Evolutionary conservation across 2,113 vertebrate species (phyloP).

Genomic region (Pachypanchax playfairii): DNA sequence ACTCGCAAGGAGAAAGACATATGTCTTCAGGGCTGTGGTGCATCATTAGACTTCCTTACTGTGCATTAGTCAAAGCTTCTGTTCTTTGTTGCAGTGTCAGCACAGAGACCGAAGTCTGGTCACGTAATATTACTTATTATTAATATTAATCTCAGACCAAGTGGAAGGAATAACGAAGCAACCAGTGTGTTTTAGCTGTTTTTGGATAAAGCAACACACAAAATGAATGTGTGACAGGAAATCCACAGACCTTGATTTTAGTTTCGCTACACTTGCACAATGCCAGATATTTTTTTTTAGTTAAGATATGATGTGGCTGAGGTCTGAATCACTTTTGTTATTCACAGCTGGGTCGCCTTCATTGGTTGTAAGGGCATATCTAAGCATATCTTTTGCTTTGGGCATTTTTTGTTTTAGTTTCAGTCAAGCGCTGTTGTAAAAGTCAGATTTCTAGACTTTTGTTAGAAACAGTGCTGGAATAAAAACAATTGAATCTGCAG

Average conservation of each 20-base stretch:
- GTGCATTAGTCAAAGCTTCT: conserved; percentile 8
- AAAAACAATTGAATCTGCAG: no score
- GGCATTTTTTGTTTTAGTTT: no score
- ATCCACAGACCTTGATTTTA: conserved; percentile 38
- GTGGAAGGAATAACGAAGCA: conserved; percentile 66
- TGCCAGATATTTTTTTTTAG: conserved; percentile 22
- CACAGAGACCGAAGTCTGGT: conserved; percentile 53
- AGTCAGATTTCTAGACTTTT: no score
- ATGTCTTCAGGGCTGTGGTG: no score
- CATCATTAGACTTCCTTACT: no score
- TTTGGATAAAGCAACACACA: conserved; percentile 12
- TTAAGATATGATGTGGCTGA: conserved; percentile 69
- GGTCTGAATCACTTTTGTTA: conserved; percentile 49
- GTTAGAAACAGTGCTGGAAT: no score
- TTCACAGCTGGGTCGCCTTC: no score
- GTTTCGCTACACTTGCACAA: conserved; percentile 21
- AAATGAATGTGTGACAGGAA: conserved; percentile 57
- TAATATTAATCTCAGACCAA: conserved; percentile 66
- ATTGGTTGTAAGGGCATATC: not conserved
- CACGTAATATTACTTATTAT: conserved; percentile 29
- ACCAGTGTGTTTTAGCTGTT: conserved; percentile 37
- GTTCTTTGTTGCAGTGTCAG: conserved; percentile 31
- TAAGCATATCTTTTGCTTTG: no score
- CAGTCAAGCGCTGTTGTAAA: no score
- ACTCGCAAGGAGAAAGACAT: no score